Evolutionary conservation across 2,113 vertebrate species (phyloP), one percentile per base, ranked within the genome.

Genomic region (Aphelocoma coerulescens): DNA sequence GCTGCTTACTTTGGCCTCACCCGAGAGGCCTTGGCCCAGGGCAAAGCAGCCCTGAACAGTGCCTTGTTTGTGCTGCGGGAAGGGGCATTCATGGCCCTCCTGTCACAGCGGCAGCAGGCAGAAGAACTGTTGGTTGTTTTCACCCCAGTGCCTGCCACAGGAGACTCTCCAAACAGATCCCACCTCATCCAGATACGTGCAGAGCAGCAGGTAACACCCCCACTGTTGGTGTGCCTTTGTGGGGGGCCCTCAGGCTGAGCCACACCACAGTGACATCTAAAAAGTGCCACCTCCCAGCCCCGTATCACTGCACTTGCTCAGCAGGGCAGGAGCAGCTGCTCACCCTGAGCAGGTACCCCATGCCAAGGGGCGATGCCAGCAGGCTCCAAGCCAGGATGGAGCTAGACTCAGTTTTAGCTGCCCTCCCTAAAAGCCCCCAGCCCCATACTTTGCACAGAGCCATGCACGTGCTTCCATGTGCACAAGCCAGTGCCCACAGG

Each of bases 1-100:
- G 37, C 43, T 94, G 95, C 88, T 94, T 94, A 79, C 63, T 76
- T 95, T 96, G 94, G 95, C 90, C 37, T 72, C 82, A 66, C 5
- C 10, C 0, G 2, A 69, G 94, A 83, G 92, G 92, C 94, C 88
- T 80, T 8, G 4, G 55, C 46, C 32, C 0, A 0, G 94, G 82
- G 63, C 20, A 88, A n/a, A 44, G 74, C 75, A 93, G 85, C 75
- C 44, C 19, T 0, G 0, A 91, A 96, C 89, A 95, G 63, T 81
- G 92, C 76, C 48, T 63, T 32, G 79, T 63, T 71, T 96, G 95
- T 97, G 75, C 85, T 88, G 65, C 5, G 2, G 85, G 79, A 88
- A 82, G 63, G 48, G 37, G 75, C 3, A 2, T 79, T 62, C 1
- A 2, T 37, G 63, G 67, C 51, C 6, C 1, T 49, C 32, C 58